Conservation (phyloP, 2,888 invertebrate genomes). For the Cataglyphis albicans region DNA sequence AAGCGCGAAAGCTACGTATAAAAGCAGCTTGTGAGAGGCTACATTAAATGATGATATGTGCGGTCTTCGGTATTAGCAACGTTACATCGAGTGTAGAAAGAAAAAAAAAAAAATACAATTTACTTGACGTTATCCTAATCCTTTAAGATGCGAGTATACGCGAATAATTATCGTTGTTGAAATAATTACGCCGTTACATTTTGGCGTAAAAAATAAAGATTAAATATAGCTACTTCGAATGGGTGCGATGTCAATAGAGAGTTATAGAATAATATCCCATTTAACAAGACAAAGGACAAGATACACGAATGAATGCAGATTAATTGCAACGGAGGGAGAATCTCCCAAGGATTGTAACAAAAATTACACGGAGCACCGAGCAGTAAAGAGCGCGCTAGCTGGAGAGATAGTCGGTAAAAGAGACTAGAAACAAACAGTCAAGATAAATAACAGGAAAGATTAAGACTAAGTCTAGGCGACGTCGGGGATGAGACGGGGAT, state of each 20-base stretch:
- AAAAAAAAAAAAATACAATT: constrained; percentile 16
- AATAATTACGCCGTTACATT: constrained; percentile 12
- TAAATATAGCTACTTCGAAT: neutral
- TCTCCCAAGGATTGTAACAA: constrained; percentile 43
- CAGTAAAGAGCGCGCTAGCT: neutral
- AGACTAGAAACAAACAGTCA: constrained; percentile 43
- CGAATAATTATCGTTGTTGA: constrained; percentile 31
- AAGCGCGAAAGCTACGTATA: constrained; percentile 9
- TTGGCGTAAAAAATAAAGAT: neutral
- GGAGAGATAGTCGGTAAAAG: constrained; percentile 14
- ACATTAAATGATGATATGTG: constrained; percentile 34
- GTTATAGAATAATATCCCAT: neutral
- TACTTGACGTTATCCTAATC: constrained; percentile 17
- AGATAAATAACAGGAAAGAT: constrained; percentile 49
- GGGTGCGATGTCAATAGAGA: neutral
- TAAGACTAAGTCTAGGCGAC: neutral
- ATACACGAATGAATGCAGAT: constrained; percentile 30
- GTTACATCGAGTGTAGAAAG: neutral
- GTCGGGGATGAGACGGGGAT: neutral
- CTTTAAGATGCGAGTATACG: neutral
- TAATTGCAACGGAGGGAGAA: constrained; percentile 23
- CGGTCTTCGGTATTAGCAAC: neutral
- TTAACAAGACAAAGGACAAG: constrained; percentile 27
- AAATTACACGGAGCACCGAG: constrained; percentile 29
- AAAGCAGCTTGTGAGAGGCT: constrained; percentile 6